Evolutionary conservation across 2,113 vertebrate genomes (phyloP).

Genomic region (Pantherophis guttatus): DNA sequence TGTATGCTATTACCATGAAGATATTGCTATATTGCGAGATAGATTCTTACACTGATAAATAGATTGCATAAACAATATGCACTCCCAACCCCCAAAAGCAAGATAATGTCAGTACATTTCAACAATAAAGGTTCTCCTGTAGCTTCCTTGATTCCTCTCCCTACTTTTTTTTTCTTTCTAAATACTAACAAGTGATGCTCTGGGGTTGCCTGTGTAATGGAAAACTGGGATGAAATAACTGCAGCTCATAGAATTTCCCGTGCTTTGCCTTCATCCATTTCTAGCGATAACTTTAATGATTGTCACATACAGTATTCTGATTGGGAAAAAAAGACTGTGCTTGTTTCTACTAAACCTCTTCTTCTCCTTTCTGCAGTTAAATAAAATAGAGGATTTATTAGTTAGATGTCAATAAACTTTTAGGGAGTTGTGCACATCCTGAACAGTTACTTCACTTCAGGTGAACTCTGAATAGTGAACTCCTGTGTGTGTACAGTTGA

Average conservation of each 20-base stretch:
- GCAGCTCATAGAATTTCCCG: slow-evolving; percentile 28
- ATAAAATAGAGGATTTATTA: slow-evolving; percentile 5
- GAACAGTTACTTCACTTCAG: slow-evolving; percentile 59
- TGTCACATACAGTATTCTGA: slow-evolving; percentile 30
- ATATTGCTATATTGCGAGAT: slow-evolving; percentile 58
- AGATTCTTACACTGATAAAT: slow-evolving; percentile 63
- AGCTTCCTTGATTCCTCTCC: slow-evolving; percentile 51
- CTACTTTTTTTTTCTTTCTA: slow-evolving; percentile 57
- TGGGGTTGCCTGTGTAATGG: slow-evolving; percentile 63
- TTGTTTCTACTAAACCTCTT: slow-evolving; percentile 17
- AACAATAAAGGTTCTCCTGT: slow-evolving; percentile 55
- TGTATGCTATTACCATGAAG: slow-evolving; percentile 58
- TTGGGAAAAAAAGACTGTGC: background rate
- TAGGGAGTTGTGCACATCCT: slow-evolving; percentile 32
- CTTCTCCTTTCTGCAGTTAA: slow-evolving; percentile 28
- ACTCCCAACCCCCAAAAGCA: slow-evolving; percentile 54
- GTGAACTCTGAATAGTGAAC: slow-evolving; percentile 58
- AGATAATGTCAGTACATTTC: slow-evolving; percentile 58
- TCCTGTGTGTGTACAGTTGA: slow-evolving; percentile 44
- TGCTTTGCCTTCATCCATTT: slow-evolving; percentile 28
- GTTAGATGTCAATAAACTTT: slow-evolving; percentile 49
- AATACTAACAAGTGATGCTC: slow-evolving; percentile 62
- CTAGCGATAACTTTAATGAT: slow-evolving; percentile 44
- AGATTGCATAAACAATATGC: slow-evolving; percentile 67
- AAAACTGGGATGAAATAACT: slow-evolving; percentile 60